These are phyloP conservation scores for Tanypteryx hageni DNA, from an alignment of 2,888 invertebrate genomes.

Conservation along the genomic window DNA sequence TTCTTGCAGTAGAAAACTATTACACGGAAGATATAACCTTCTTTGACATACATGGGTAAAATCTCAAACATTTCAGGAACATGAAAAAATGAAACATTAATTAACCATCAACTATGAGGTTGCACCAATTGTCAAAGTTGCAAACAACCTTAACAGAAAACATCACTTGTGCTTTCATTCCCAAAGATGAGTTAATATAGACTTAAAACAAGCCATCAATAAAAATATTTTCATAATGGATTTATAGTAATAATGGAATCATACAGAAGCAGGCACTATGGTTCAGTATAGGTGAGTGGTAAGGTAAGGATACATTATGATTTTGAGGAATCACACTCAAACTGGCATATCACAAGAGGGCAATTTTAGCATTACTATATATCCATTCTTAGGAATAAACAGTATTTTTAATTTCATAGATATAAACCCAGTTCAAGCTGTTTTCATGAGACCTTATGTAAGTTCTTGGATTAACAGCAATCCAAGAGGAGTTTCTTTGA, in stretches of 20 bases:
- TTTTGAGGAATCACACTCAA: constrained; percentile 30
- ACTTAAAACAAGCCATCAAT: constrained; percentile 41
- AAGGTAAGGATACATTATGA: constrained; percentile 29
- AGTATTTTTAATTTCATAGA: not conserved
- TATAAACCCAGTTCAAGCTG: constrained; percentile 10
- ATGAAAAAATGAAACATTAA: constrained; percentile 20
- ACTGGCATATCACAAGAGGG: constrained; percentile 49
- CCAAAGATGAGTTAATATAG: not conserved
- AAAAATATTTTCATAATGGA: constrained; percentile 5
- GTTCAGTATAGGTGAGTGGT: constrained; percentile 45
- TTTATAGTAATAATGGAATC: constrained; percentile 9
- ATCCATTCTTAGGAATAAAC: constrained; percentile 46
- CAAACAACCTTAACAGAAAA: constrained; percentile 21
- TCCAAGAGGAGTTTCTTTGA: not conserved
- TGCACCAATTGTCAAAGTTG: constrained; percentile 12
- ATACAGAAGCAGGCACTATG: constrained; percentile 62
- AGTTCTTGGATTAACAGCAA: not conserved
- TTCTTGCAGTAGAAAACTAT: not conserved
- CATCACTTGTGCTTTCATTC: constrained; percentile 46
- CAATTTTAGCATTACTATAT: constrained; percentile 31
- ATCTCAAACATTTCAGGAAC: constrained; percentile 21
- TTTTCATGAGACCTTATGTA: not conserved
- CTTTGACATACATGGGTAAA: not conserved
- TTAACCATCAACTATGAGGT: not conserved
- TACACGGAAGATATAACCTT: not conserved